Evolutionary conservation across 2,113 vertebrate species (phyloP).

Genomic region (Nymphicus hollandicus): DNA sequence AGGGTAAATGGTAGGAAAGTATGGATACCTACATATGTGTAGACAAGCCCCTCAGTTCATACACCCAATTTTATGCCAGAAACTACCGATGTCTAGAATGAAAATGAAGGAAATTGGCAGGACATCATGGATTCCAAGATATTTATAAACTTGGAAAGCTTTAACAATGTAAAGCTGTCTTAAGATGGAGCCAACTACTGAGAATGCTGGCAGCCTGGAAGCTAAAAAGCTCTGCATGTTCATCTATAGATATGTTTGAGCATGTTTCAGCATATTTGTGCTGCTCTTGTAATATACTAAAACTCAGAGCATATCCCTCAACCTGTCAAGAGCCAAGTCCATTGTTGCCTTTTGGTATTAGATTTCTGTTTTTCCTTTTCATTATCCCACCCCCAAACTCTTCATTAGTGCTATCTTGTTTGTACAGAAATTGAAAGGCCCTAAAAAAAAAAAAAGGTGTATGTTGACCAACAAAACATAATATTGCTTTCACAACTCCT

Average conservation of each 20-base stretch:
- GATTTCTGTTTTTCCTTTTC: background rate
- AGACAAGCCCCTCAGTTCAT: constrained; percentile 61
- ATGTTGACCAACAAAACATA: background rate
- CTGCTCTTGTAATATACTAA: constrained; percentile 38
- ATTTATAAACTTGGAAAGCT: constrained; percentile 71
- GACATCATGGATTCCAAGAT: constrained; percentile 63
- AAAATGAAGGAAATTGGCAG: constrained; percentile 65
- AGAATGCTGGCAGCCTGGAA: constrained; percentile 56
- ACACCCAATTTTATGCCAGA: constrained; percentile 33
- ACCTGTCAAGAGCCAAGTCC: constrained; percentile 14
- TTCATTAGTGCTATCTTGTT: background rate
- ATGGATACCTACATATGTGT: constrained; percentile 46
- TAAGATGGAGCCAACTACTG: constrained; percentile 55
- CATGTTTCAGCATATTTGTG: constrained; percentile 67
- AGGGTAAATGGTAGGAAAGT: background rate
- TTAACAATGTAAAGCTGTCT: constrained; percentile 63
- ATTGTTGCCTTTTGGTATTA: constrained; percentile 17
- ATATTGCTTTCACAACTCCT: background rate
- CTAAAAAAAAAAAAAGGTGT: background rate
- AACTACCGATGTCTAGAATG: constrained; percentile 41
- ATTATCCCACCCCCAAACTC: background rate
- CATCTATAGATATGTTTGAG: constrained; percentile 62
- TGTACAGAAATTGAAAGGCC: background rate
- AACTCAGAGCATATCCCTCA: constrained; percentile 19
- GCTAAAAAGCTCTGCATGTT: constrained; percentile 47